These are phyloP conservation scores for Lethenteron camtschaticum DNA, from an alignment of 2,113 vertebrate species.

Conservation along the genomic window DNA sequence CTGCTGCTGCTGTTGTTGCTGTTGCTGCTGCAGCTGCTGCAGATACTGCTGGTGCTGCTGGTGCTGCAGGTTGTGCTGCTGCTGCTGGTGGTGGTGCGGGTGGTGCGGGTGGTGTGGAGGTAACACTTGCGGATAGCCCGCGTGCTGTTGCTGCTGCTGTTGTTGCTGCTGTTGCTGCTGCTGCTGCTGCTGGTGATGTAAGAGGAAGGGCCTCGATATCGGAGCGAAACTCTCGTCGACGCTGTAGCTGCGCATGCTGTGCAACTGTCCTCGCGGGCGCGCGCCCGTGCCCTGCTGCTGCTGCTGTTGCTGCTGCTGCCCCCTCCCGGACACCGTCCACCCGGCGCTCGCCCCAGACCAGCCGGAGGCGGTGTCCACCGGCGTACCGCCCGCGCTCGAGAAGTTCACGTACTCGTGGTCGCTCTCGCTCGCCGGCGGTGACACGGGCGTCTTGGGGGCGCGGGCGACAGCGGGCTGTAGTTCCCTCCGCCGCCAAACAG, in stretches of 20 bases:
- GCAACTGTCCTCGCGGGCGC: neutral
- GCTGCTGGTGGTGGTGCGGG: neutral
- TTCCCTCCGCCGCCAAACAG: neutral
- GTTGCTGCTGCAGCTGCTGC: too few relatives aligned
- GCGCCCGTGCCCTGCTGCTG: too few relatives aligned
- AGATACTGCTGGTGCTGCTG: too few relatives aligned
- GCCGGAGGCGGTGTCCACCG: too few relatives aligned
- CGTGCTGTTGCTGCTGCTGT: too few relatives aligned
- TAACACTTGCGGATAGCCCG: neutral
- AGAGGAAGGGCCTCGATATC: too few relatives aligned
- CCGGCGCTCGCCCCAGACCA: too few relatives aligned
- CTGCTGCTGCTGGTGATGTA: too few relatives aligned
- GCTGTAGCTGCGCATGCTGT: neutral
- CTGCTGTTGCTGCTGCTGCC: too few relatives aligned
- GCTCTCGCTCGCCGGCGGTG: constrained; percentile 4
- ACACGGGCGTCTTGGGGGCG: neutral
- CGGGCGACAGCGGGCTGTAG: neutral
- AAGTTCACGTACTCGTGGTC: constrained; percentile 5
- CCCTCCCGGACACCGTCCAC: too few relatives aligned
- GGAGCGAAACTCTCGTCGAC: neutral
- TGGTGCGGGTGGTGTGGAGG: neutral
- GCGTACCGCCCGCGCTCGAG: neutral
- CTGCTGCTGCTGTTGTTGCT: neutral
- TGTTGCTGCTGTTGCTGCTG: too few relatives aligned
- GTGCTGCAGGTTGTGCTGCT: too few relatives aligned